Evolutionary conservation across 1,140 invertebrate species (phyloP).

Genomic region (Achatina immaculata): DNA sequence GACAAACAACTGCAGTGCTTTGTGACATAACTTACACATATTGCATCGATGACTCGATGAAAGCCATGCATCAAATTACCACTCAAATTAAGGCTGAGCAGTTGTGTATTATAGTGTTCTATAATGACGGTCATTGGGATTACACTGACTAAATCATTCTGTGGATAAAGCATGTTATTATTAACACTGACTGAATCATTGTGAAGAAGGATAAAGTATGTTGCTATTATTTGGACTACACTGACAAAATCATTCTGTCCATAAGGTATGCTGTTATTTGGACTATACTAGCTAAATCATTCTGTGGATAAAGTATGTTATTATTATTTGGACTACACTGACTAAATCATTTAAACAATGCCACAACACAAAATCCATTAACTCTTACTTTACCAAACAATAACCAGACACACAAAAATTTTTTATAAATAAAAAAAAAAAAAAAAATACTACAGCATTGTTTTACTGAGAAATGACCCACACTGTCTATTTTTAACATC

Average conservation of each 20-base stretch:
- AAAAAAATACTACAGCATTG: no score
- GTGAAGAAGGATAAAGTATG: no score
- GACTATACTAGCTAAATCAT: constrained; percentile 17
- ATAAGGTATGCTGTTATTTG: constrained; percentile 3
- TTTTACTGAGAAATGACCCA: no score
- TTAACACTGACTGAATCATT: no score
- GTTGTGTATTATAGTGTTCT: constrained; percentile 25
- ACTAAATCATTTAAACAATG: background rate
- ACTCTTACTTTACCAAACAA: no score
- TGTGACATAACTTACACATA: constrained; percentile 9
- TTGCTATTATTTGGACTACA: no score
- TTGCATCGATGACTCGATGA: constrained; percentile 23
- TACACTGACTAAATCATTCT: constrained; percentile 27
- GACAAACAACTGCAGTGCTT: background rate
- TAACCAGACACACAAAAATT: no score
- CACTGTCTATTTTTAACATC: no score
- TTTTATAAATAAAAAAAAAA: no score
- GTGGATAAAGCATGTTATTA: background rate
- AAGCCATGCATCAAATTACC: constrained; percentile 29
- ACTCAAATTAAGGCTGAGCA: constrained; percentile 22
- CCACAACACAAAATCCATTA: no score
- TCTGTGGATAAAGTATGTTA: background rate
- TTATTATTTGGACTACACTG: background rate
- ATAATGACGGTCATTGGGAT: constrained; percentile 23
- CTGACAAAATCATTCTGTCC: no score